phyloP scores from a whole-genome alignment of 2,888 invertebrate species.

The Acleris literana region DNA sequence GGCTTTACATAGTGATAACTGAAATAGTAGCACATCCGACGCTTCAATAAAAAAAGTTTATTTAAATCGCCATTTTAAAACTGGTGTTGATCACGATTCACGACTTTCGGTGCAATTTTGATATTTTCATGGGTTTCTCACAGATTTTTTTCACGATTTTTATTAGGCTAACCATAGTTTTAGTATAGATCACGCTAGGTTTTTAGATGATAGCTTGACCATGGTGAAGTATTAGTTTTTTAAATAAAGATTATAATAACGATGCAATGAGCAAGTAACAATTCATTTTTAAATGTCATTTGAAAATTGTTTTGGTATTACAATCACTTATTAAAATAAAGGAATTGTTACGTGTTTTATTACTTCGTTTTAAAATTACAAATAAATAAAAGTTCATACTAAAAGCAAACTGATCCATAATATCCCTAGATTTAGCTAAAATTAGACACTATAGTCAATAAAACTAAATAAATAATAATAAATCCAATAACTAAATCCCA shows the following conservation, averaged over 20 bases:
- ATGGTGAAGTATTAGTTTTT: neutral
- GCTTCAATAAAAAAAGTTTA: conserved; percentile 11
- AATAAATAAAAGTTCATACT: neutral
- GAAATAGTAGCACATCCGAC: conserved; percentile 24
- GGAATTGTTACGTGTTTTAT: too few species aligned
- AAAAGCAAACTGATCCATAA: neutral
- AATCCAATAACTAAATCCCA: too few species aligned
- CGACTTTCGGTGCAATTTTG: conserved; percentile 26
- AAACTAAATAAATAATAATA: neutral
- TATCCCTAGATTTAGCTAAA: neutral
- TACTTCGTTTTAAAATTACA: neutral
- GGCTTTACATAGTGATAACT: conserved; percentile 13
- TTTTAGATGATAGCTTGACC: conserved; percentile 19
- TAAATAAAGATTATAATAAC: neutral
- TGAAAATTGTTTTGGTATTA: too few species aligned
- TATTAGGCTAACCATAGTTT: conserved; percentile 18
- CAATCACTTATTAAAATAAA: too few species aligned
- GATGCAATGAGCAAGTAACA: neutral
- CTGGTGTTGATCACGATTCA: conserved; percentile 26
- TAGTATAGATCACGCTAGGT: conserved; percentile 23
- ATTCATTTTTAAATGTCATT: neutral
- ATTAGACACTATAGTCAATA: neutral
- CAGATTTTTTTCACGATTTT: conserved; percentile 25
- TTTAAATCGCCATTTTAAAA: conserved; percentile 25
- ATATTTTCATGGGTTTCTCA: conserved; percentile 15